These are phyloP conservation scores for Imbricaverruca yamaguchii DNA, from an alignment of 2,888 invertebrate genomes.

Conservation along the genomic window DNA sequence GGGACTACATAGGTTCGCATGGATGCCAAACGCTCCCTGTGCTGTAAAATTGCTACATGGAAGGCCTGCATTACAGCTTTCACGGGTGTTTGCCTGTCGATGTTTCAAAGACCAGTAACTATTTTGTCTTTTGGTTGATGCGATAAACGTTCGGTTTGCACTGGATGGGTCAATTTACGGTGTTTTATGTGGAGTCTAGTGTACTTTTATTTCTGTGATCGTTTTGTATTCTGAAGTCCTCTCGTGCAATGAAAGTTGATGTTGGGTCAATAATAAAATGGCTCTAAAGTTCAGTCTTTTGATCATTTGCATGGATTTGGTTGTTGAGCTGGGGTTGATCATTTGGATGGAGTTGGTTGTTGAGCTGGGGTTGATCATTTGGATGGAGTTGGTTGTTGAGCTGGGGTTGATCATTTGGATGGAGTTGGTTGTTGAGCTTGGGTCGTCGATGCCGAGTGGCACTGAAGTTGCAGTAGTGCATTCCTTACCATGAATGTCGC, in stretches of 20 bases:
- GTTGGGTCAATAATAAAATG: background rate
- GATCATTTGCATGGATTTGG: too few species aligned
- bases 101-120: background rate
- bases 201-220: background rate
- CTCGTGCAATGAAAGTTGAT: background rate
- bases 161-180: background rate
- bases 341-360: too few species aligned
- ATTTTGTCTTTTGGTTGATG: background rate
- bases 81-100: background rate
- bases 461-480: too few species aligned
- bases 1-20: background rate
- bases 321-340: too few species aligned
- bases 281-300: slow-evolving; percentile 32
- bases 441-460: too few species aligned
- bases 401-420: too few species aligned
- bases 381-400: too few species aligned
- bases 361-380: too few species aligned
- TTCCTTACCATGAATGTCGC: too few species aligned
- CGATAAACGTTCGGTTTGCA: background rate
- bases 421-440: too few species aligned
- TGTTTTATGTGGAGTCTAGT: background rate
- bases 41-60: background rate
- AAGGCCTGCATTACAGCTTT: background rate
- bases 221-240: background rate
- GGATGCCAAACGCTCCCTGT: background rate